Conservation (phyloP, 2,797 vertebrate genomes). For the Staurois parvus region DNA sequence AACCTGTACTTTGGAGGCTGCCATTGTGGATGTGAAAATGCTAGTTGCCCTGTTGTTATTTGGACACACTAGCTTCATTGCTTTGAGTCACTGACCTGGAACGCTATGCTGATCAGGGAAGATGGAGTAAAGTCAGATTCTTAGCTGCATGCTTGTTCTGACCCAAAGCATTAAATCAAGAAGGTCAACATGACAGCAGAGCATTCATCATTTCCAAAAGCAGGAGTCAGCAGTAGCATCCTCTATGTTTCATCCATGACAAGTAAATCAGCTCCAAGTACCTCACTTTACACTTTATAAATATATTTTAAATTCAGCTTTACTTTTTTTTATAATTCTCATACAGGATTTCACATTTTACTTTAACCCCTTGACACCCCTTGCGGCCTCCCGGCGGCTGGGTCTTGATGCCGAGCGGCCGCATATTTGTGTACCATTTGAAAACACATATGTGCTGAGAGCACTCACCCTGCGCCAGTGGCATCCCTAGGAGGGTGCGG, state of each 20-base stretch:
- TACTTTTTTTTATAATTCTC: too few relatives aligned
- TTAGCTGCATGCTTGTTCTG: neutral
- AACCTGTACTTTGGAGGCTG: neutral
- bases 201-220: neutral
- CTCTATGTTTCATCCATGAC: neutral
- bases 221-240: neutral
- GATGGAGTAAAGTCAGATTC: neutral
- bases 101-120: neutral
- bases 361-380: too few relatives aligned
- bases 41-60: neutral
- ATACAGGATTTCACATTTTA: too few relatives aligned
- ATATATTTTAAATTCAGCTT: too few relatives aligned
- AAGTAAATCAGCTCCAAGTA: too few relatives aligned
- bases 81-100: neutral
- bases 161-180: neutral
- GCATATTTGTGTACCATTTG: too few relatives aligned
- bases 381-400: too few relatives aligned
- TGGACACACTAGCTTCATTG: neutral
- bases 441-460: too few relatives aligned
- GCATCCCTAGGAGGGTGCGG: too few relatives aligned
- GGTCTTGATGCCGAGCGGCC: too few relatives aligned
- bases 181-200: neutral
- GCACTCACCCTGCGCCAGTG: too few relatives aligned
- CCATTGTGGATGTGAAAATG: neutral
- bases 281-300: too few relatives aligned